phyloP scores from a whole-genome alignment of 1,140 invertebrate genomes.

The Holotrichia oblita region DNA sequence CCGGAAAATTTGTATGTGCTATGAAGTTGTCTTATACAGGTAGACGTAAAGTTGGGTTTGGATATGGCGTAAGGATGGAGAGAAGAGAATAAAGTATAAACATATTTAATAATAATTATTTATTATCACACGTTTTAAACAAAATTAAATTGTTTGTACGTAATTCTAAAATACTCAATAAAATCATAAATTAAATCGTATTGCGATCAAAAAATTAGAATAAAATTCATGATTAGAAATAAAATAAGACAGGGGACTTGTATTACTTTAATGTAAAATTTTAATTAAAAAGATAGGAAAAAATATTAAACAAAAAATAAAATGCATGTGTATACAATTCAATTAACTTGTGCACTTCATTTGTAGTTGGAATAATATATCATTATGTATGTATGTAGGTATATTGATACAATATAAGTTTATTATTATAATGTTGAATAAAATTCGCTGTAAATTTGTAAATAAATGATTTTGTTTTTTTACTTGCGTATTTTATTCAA shows the following conservation, averaged over 20 bases:
- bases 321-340: background rate
- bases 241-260: conserved; percentile 9
- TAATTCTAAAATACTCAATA: conserved; percentile 33
- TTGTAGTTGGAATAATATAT: background rate
- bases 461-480: background rate
- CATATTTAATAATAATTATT: background rate
- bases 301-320: background rate
- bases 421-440: conserved; percentile 18
- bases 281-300: conserved; percentile 1
- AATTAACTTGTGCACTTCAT: background rate
- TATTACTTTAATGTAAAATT: conserved; percentile 20
- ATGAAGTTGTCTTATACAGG: no score
- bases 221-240: conserved; percentile 21
- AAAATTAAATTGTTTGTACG: conserved; percentile 31
- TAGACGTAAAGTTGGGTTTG: no score
- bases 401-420: conserved; percentile 31
- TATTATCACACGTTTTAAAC: conserved; percentile 35
- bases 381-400: background rate
- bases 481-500: conserved; percentile 28
- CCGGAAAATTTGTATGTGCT: no score
- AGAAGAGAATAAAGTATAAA: no score
- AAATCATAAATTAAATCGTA: conserved; percentile 30
- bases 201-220: conserved; percentile 3
- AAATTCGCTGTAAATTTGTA: background rate
- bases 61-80: no score